Evolutionary conservation across 2,113 vertebrate genomes (phyloP).

Genomic region (Arvicanthis niloticus): DNA sequence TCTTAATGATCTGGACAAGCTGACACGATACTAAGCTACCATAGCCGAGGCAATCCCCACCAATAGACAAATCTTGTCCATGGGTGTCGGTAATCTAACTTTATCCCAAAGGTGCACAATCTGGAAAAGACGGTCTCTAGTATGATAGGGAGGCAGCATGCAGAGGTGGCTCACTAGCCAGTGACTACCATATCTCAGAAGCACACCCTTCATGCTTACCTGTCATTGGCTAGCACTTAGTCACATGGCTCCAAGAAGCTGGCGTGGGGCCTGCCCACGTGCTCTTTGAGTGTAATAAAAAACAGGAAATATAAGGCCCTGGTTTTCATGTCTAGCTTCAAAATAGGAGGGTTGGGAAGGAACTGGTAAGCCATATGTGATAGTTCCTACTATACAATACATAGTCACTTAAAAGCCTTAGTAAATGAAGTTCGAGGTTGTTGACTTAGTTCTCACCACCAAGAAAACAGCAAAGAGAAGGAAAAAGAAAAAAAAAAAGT

Average conservation of each 20-base stretch:
- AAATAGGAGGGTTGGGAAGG: not conserved
- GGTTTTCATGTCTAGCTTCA: not conserved
- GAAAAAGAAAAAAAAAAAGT: not conserved
- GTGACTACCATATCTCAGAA: not conserved
- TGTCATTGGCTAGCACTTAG: not conserved
- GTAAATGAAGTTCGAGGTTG: not conserved
- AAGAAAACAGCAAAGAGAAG: not conserved
- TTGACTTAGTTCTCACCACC: not conserved
- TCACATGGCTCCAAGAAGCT: not conserved
- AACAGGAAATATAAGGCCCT: not conserved
- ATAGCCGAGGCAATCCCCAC: not conserved
- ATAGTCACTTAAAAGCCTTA: not conserved
- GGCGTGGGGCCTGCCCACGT: not conserved
- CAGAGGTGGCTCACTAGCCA: not conserved
- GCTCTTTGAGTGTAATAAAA: not conserved
- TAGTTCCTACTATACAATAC: not conserved
- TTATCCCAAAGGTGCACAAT: not conserved
- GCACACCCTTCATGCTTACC: not conserved
- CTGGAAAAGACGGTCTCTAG: not conserved
- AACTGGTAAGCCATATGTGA: not conserved
- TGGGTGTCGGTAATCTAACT: not conserved
- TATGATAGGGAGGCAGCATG: not conserved
- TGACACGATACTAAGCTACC: not conserved
- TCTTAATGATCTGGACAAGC: not conserved
- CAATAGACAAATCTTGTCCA: not conserved